These are phyloP conservation scores for Malurus elegans DNA, from an alignment of 2,113 vertebrate species.

Conservation along the genomic window DNA sequence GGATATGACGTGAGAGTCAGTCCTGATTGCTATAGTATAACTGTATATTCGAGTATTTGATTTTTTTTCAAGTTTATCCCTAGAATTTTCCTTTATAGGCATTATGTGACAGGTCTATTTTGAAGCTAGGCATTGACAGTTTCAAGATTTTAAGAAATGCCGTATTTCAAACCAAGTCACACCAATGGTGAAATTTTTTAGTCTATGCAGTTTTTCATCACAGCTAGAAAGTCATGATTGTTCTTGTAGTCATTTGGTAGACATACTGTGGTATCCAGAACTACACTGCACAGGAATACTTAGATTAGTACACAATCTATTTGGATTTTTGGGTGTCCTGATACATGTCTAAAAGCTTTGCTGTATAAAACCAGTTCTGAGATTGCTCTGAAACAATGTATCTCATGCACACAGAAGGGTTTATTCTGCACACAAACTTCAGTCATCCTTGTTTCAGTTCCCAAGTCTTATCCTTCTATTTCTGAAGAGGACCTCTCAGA, in stretches of 20 bases:
- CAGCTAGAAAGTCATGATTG: not conserved
- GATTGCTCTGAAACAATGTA: not conserved
- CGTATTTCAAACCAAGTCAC: not conserved
- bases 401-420: not conserved
- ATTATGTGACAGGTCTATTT: not conserved
- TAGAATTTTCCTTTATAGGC: not conserved
- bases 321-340: not conserved
- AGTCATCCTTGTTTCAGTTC: not conserved
- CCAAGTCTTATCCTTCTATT: not conserved
- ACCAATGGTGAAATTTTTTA: not conserved
- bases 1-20: not conserved
- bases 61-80: fast-evolving
- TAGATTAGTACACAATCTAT: not conserved
- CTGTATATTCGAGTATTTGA: not conserved
- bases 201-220: not conserved
- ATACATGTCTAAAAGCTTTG: not conserved
- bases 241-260: not conserved
- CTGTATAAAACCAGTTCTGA: not conserved
- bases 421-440: not conserved
- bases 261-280: not conserved
- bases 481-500: not conserved
- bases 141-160: not conserved
- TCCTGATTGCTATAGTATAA: not conserved
- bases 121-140: not conserved
- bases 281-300: not conserved